phyloP scores from a whole-genome alignment of 2,797 vertebrate genomes.

The Novumbra hubbsi region DNA sequence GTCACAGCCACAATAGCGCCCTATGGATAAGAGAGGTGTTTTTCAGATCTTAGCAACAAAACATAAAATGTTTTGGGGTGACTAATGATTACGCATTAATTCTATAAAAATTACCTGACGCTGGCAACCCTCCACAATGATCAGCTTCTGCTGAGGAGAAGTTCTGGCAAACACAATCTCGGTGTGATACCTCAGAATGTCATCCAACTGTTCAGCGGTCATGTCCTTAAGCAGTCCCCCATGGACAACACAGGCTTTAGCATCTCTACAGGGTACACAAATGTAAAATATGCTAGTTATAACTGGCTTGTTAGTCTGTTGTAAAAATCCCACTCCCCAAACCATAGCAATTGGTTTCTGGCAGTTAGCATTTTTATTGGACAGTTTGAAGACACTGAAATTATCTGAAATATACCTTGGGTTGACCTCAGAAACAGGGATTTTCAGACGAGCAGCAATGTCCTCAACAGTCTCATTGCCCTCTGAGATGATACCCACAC shows the following conservation, averaged over 20 bases:
- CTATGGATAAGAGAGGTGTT: conserved; percentile 56
- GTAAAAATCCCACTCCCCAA: too few species aligned
- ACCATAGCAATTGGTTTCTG: too few species aligned
- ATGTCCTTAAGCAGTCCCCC: conserved; percentile 93
- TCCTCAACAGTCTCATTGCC: conserved; percentile 95
- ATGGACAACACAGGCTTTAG: conserved; percentile 94
- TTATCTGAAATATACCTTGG: conserved; percentile 75
- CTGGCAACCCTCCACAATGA: conserved; percentile 96
- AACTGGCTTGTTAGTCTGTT: too few species aligned
- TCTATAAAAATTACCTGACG: conserved; percentile 77
- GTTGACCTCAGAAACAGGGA: conserved; percentile 92
- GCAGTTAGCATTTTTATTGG: too few species aligned
- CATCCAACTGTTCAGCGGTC: conserved; percentile 83
- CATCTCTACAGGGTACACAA: conserved; percentile 77
- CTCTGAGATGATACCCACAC: conserved; percentile 96
- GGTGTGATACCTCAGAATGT: conserved; percentile 87
- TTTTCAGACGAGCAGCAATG: conserved; percentile 92
- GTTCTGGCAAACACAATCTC: conserved; percentile 97
- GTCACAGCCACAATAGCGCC: conserved; percentile 97
- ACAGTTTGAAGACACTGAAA: too few species aligned
- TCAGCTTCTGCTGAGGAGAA: conserved; percentile 94
- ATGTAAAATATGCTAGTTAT: too few species aligned
- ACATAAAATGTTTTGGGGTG: too few species aligned
- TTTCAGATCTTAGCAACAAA: not conserved
- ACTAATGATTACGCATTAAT: not conserved